Conservation (phyloP, 1,140 invertebrate genomes). For the Muscidifurax raptorellus region DNA sequence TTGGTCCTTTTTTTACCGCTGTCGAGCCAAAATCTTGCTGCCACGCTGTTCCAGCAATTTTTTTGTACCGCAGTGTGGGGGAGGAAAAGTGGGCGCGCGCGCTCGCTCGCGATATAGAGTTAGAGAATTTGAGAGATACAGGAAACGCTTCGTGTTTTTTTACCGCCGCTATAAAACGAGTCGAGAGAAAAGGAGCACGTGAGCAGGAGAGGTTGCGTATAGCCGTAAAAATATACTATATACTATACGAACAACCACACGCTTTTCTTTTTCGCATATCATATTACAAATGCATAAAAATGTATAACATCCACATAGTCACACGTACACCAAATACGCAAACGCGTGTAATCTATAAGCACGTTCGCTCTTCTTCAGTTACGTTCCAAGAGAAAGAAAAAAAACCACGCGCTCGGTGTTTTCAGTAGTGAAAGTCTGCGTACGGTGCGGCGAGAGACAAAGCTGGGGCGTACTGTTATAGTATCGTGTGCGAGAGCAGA, state of each 20-base stretch:
- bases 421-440: conserved; percentile 17
- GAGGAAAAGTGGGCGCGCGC: neutral
- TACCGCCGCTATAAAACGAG: neutral
- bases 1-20: neutral
- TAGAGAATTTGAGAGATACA: neutral
- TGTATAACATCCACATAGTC: neutral
- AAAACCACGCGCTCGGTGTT: neutral
- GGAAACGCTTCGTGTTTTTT: conserved; percentile 19
- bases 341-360: neutral
- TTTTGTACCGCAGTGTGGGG: conserved; percentile 7
- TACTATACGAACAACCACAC: too few relatives aligned
- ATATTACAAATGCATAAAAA: too few relatives aligned
- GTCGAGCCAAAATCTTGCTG: neutral
- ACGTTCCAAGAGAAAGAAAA: neutral
- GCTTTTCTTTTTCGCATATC: too few relatives aligned
- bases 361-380: neutral
- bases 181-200: neutral
- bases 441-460: neutral
- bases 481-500: too few relatives aligned
- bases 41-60: conserved; percentile 18
- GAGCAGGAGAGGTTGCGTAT: neutral
- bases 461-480: neutral
- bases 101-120: neutral
- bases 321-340: neutral
- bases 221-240: too few relatives aligned